These are phyloP conservation scores for Galagoides demidoff DNA, from an alignment of 2,797 vertebrate genomes.

Conservation along the genomic window DNA sequence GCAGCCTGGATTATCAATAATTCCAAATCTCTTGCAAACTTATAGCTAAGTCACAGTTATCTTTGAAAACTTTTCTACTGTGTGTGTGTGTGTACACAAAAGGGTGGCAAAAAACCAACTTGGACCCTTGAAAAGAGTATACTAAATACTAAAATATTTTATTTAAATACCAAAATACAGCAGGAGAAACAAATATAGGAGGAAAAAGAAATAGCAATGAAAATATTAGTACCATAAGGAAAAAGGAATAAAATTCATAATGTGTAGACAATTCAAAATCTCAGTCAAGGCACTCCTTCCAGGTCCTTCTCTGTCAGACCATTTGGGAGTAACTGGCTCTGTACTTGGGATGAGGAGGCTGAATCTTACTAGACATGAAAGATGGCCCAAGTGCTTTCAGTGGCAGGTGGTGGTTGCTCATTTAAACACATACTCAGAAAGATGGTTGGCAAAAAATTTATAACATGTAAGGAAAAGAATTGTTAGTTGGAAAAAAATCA, in stretches of 20 bases:
- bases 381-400: neutral
- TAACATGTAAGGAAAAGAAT: neutral
- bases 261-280: neutral
- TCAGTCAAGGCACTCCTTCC: neutral
- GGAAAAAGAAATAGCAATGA: neutral
- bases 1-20: neutral
- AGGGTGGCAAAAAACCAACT: neutral
- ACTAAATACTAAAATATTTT: neutral
- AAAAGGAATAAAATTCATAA: neutral
- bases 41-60: neutral
- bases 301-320: neutral
- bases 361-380: neutral
- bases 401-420: neutral
- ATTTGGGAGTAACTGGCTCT: neutral
- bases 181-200: neutral
- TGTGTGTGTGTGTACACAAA: neutral
- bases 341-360: neutral
- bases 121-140: neutral
- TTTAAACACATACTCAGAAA: neutral
- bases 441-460: neutral
- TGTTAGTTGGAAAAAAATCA: neutral
- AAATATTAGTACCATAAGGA: neutral
- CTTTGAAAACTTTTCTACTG: neutral
- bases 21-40: conserved; percentile 1
- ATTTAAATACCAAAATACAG: conserved; percentile 28